phyloP scores from a whole-genome alignment of 2,113 vertebrate genomes.

The Scopus umbretta region DNA sequence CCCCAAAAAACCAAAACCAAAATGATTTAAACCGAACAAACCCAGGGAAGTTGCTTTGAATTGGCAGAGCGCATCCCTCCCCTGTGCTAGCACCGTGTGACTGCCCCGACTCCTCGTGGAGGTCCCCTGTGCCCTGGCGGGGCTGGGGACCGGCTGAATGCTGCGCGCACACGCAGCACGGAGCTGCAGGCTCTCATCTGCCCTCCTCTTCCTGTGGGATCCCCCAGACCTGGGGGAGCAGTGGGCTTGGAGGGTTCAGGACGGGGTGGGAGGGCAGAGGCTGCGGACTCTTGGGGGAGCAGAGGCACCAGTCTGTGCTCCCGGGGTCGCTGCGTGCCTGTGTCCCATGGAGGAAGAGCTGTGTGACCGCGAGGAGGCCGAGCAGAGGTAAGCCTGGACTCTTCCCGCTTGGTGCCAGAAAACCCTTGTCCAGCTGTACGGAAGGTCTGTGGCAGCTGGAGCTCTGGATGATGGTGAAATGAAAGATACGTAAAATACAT shows the following conservation, averaged over 20 bases:
- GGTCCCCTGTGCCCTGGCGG: background rate
- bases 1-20: no score
- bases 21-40: background rate
- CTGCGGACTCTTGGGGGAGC: background rate
- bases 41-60: background rate
- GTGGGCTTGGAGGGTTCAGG: background rate
- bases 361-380: background rate
- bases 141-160: background rate
- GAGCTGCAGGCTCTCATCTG: background rate
- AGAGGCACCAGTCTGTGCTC: rapidly evolving
- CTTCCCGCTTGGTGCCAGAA: background rate
- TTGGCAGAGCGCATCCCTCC: background rate
- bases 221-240: background rate
- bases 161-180: background rate
- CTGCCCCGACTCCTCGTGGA: background rate
- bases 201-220: no score
- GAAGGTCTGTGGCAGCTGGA: background rate
- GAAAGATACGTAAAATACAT: background rate
- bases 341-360: background rate
- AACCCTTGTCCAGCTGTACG: background rate
- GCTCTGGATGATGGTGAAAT: background rate
- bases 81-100: background rate
- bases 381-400: background rate
- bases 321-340: rapidly evolving
- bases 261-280: background rate